phyloP scores from a whole-genome alignment of 2,888 invertebrate species.

The Scaptodrosophila latifasciaeformis region DNA sequence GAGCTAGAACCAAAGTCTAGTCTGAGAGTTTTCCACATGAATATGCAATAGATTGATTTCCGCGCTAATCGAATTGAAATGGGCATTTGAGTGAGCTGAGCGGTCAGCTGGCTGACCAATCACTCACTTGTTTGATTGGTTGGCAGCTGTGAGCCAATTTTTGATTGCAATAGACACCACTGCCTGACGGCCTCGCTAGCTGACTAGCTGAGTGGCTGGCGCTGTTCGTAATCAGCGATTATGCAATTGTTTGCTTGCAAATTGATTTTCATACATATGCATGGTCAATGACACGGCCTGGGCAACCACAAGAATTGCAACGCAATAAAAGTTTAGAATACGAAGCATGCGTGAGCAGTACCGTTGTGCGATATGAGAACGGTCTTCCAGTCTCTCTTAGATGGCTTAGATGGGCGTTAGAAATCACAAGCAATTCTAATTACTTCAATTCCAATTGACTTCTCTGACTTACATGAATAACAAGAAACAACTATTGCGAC shows the following conservation, averaged over 20 bases:
- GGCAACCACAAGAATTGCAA: not conserved
- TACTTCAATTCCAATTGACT: slow-evolving; percentile 41
- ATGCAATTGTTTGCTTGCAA: slow-evolving; percentile 47
- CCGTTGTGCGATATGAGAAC: no score
- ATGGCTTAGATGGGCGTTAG: no score
- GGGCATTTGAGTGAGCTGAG: not conserved
- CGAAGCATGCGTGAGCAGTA: no score
- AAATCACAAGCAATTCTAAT: slow-evolving; percentile 54
- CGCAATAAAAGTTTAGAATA: no score
- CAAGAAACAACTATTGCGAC: no score
- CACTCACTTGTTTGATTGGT: no score
- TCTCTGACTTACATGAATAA: slow-evolving; percentile 28
- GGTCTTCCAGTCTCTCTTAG: no score
- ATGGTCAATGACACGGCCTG: slow-evolving; percentile 48
- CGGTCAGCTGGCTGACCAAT: no score
- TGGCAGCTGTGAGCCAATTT: not conserved
- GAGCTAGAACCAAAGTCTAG: no score
- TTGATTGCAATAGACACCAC: not conserved
- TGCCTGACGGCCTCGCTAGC: not conserved
- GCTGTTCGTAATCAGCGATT: slow-evolving; percentile 1
- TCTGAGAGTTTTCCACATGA: not conserved
- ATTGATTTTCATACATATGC: slow-evolving; percentile 61
- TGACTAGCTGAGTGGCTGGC: no score
- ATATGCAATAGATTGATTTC: not conserved
- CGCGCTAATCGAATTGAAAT: slow-evolving; percentile 1